phyloP scores from a whole-genome alignment of 2,113 vertebrate species.

The Limanda limanda region DNA sequence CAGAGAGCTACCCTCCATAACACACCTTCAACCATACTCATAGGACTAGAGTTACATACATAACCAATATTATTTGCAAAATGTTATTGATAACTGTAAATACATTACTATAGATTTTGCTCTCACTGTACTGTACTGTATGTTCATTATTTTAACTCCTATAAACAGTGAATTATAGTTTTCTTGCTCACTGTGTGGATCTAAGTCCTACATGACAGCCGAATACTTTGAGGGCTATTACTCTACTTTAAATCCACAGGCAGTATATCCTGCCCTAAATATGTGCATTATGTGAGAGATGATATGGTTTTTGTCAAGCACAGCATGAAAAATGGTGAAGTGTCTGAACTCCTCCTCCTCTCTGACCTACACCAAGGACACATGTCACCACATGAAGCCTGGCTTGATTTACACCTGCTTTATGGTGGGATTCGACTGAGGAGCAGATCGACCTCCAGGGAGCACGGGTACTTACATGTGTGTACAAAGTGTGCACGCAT shows the following conservation, averaged over 20 bases:
- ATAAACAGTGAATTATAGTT: not conserved
- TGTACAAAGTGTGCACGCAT: not conserved
- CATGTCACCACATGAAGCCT: constrained; percentile 5
- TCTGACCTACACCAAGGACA: constrained; percentile 41
- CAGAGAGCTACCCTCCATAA: no score
- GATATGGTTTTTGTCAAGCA: not conserved
- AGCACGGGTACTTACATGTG: not conserved
- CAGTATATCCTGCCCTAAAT: not conserved
- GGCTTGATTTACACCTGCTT: constrained; percentile 43
- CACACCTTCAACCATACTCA: no score
- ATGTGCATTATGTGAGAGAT: constrained; percentile 9
- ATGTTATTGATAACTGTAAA: no score
- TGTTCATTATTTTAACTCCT: not conserved
- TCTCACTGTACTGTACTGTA: no score
- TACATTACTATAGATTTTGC: no score
- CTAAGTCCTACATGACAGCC: not conserved
- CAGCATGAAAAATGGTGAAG: not conserved
- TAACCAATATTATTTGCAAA: no score
- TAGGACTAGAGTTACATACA: no score
- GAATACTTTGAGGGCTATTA: not conserved
- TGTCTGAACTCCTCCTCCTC: constrained; percentile 3
- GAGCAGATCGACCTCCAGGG: constrained; percentile 35
- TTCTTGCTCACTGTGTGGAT: not conserved
- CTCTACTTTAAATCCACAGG: not conserved
- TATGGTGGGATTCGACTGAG: constrained; percentile 9